A percentile compares a stretch with the other conserved stretches of the same genome.
These are phyloP conservation scores for Ciona savignyi DNA, from an alignment of 23 tunicate species.

Conservation along the genomic window DNA sequence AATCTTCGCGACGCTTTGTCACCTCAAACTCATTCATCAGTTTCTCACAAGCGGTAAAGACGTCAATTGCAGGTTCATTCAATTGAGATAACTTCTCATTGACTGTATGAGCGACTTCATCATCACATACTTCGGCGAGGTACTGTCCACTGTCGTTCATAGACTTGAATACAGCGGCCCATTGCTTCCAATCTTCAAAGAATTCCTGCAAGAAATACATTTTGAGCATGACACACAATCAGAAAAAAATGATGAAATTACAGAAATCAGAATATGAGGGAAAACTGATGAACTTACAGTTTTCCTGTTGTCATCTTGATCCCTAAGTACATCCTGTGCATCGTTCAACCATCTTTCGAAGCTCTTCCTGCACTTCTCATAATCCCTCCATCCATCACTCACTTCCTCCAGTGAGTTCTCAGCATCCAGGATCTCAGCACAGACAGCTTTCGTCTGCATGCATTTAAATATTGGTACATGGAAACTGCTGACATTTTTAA, in stretches of 20 bases:
- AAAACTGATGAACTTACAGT: neutral
- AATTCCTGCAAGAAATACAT: constrained; percentile 20
- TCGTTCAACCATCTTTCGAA: constrained; percentile 43
- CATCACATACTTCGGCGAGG: constrained; percentile 51
- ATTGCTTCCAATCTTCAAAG: constrained; percentile 42
- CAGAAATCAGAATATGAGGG: neutral
- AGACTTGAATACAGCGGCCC: constrained; percentile 12
- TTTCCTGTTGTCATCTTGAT: neutral
- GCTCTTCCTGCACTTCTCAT: constrained; percentile 26
- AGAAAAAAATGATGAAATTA: too few species aligned
- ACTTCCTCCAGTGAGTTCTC: constrained; percentile 34
- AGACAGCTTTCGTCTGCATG: constrained; percentile 36
- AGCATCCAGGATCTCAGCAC: constrained; percentile 32
- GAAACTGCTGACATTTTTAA: too few species aligned
- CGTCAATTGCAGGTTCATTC: constrained; percentile 5
- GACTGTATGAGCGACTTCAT: constrained; percentile 22
- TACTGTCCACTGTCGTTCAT: constrained; percentile 51
- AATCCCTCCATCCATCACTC: constrained; percentile 34
- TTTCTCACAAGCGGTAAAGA: constrained; percentile 30
- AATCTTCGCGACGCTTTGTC: constrained; percentile 25
- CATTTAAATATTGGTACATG: too few species aligned
- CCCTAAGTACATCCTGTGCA: constrained; percentile 21
- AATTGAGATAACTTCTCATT: constrained; percentile 5
- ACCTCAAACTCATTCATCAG: constrained; percentile 45
- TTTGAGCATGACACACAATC: neutral